Evolutionary conservation across 2,113 vertebrate species (phyloP).

Genomic region (Laticauda laticaudata): DNA sequence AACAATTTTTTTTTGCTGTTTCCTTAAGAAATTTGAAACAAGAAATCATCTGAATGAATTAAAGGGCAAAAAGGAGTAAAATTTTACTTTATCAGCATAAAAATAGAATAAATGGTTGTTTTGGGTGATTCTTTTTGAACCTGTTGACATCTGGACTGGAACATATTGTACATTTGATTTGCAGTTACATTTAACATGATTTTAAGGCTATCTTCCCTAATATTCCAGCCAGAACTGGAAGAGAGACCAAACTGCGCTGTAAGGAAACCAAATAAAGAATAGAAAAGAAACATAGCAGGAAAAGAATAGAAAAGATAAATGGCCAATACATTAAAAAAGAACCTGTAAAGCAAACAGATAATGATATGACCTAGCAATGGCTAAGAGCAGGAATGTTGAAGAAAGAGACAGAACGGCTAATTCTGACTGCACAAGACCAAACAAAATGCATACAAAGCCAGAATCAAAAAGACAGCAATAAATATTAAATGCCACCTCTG

Average conservation of each 20-base stretch:
- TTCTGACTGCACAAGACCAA: neutral
- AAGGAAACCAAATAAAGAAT: neutral
- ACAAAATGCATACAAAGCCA: neutral
- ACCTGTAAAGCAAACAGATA: neutral
- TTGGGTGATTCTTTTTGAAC: neutral
- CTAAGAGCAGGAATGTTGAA: neutral
- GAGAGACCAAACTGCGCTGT: neutral
- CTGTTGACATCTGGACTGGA: neutral
- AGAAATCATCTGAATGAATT: neutral
- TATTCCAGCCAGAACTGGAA: neutral
- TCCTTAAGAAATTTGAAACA: neutral
- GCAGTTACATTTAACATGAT: neutral
- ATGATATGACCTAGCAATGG: neutral
- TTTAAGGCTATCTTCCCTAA: neutral
- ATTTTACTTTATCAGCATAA: neutral
- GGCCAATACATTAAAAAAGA: neutral
- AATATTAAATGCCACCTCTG: neutral
- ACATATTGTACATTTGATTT: neutral
- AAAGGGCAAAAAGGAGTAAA: neutral
- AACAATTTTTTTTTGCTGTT: neutral
- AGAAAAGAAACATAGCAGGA: neutral
- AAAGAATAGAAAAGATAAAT: neutral
- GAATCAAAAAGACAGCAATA: neutral
- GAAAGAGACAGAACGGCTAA: neutral
- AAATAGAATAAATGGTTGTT: neutral